phyloP scores from a whole-genome alignment of 2,888 invertebrate species.

The Argynnis bischoffii region DNA sequence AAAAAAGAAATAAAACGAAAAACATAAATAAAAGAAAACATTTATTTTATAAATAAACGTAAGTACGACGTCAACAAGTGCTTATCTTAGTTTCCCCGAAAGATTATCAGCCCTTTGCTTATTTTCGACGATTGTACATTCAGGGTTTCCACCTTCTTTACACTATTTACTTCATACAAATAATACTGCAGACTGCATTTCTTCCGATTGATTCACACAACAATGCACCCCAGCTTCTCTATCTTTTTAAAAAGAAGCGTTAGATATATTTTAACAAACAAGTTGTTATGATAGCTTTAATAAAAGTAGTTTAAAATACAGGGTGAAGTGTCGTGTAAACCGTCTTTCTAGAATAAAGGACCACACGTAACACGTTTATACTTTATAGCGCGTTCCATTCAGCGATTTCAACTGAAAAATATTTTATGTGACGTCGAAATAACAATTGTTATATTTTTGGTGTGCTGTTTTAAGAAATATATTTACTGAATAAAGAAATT shows the following conservation, averaged over 20 bases:
- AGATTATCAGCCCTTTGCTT: neutral
- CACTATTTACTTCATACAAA: constrained; percentile 14
- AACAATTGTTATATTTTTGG: neutral
- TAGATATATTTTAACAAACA: neutral
- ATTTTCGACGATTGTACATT: neutral
- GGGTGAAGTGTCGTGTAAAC: constrained; percentile 1
- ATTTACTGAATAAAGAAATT: no score
- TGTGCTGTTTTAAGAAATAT: no score
- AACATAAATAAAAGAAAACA: constrained; percentile 44
- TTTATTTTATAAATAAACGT: constrained; percentile 50
- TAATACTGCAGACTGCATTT: constrained; percentile 28
- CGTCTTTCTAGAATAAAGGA: neutral
- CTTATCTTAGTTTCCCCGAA: constrained; percentile 26
- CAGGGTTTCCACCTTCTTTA: constrained; percentile 4
- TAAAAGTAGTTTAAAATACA: neutral
- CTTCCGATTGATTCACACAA: neutral
- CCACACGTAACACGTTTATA: neutral
- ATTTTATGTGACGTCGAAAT: neutral
- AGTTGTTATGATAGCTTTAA: neutral
- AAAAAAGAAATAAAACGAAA: constrained; percentile 43
- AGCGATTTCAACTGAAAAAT: neutral
- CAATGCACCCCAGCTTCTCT: neutral
- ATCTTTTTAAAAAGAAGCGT: neutral
- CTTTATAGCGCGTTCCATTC: constrained; percentile 3
- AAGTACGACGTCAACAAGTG: constrained; percentile 48